A percentile compares a stretch with the other conserved stretches of the same genome.
phyloP scores from a whole-genome alignment of 2,113 vertebrate genomes.

The Ictidomys tridecemlineatus region DNA sequence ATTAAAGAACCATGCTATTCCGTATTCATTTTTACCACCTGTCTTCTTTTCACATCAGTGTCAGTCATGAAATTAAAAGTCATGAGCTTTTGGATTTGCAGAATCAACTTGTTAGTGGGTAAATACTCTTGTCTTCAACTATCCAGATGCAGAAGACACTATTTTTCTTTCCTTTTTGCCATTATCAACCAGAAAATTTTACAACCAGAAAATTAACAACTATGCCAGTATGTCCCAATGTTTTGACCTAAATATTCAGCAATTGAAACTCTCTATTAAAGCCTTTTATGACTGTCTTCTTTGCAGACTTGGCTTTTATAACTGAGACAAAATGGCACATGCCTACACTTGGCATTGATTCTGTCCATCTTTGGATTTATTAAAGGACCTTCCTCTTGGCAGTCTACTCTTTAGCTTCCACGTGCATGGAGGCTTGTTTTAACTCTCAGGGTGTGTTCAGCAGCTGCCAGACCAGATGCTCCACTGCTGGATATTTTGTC shows the following conservation, averaged over 20 bases:
- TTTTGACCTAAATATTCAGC: background rate
- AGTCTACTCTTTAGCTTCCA: conserved; percentile 36
- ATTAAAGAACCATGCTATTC: background rate
- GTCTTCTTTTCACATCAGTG: background rate
- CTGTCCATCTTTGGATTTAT: conserved; percentile 29
- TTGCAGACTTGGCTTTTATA: conserved; percentile 58
- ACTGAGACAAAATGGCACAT: conserved; percentile 70
- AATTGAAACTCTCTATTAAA: background rate
- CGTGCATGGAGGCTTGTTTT: conserved; percentile 12
- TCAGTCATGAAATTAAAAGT: background rate
- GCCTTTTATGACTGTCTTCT: background rate
- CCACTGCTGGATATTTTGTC: conserved; percentile 62
- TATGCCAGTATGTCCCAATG: background rate
- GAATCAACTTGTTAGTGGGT: background rate
- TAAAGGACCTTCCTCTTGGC: conserved; percentile 36
- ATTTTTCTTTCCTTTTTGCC: background rate
- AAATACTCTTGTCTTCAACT: background rate
- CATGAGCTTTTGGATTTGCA: background rate
- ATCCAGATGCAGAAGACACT: background rate
- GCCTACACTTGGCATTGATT: conserved; percentile 44
- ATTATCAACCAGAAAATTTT: background rate
- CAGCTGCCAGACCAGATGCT: conserved; percentile 79
- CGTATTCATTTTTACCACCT: rapidly evolving
- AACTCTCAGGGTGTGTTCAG: background rate
- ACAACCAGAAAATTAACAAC: background rate